A percentile compares a stretch with the other conserved stretches of the same genome.
These are phyloP conservation scores for Lasioglossum figueresi DNA, from an alignment of 2,888 invertebrate species.

Conservation along the genomic window DNA sequence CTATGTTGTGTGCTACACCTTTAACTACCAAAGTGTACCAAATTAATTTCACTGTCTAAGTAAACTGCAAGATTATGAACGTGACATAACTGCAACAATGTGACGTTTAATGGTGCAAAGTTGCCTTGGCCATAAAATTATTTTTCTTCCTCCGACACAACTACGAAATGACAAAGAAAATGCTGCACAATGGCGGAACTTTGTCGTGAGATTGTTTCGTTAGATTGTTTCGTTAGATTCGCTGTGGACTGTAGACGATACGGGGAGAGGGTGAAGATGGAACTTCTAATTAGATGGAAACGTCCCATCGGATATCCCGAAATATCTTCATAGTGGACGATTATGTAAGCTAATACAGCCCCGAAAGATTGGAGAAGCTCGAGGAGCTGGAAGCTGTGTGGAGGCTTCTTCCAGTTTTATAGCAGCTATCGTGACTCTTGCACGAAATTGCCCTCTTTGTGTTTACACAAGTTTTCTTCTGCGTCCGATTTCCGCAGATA, in stretches of 20 bases:
- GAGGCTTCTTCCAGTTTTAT: constrained; percentile 25
- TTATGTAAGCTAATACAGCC: constrained; percentile 7
- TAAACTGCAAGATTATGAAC: no score
- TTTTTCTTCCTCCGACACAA: neutral
- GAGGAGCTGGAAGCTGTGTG: neutral
- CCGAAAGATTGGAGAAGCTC: constrained; percentile 5
- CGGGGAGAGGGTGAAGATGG: neutral
- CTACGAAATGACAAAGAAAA: neutral
- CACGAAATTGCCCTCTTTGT: constrained; percentile 32
- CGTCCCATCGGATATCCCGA: neutral
- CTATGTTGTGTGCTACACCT: no score
- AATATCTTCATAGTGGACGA: constrained; percentile 9
- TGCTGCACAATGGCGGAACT: neutral
- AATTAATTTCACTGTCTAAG: neutral
- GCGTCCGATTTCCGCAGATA: constrained; percentile 44
- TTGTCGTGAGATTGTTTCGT: neutral
- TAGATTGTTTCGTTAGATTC: neutral
- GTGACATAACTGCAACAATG: no score
- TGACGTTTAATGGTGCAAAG: no score
- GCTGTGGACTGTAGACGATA: neutral
- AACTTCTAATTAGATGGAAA: constrained; percentile 22
- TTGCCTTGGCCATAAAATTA: neutral
- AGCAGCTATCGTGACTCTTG: constrained; percentile 17
- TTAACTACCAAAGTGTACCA: neutral
- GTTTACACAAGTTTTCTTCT: constrained; percentile 31